Base-by-base conservation (phyloP, 1,140 invertebrate genomes). In the Polypedilum pembai region DNA sequence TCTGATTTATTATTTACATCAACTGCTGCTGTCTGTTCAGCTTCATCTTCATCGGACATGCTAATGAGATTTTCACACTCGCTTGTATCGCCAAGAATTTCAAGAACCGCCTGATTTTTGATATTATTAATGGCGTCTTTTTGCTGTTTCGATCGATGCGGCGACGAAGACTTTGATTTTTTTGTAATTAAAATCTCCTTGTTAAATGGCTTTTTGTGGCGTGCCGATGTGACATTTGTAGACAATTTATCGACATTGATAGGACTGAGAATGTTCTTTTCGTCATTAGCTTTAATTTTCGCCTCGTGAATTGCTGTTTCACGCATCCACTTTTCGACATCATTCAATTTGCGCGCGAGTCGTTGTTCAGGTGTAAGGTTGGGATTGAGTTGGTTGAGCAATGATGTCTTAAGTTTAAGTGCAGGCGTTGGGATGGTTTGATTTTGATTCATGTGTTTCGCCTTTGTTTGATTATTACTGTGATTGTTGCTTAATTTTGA, bases 1-100 rank as follows among this genome's bases (percentile, higher is more conserved):
- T 33, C 24, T 1, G 24, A 3, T 33, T 76, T 63, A 73, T 78
- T 80, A 17, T 78, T 82, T 56, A 74, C 75, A 8, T 73, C 73
- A 3, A 21, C 41, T 41, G 15, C 69, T 41, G 41, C 73, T 18
- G 41, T 7, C 63, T 63, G 73, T 33, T 40, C 63, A 75, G 10
- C 33, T 10, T 12, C 73, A 69, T 74, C 72, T 69, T 69, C 74
- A 40, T 66, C 73, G 0, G 12, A 45, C 12, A 15, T n/a, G 12
- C 75, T 72, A 3, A 75, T 20, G 10, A 75, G 45, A 66, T 73
- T 75, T 41, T 74, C 74, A 77, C 79, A 75, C 83, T 84, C 81
- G 75, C 85, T 80, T 79, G 83, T 80, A 81, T 84, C 79, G 83
- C 83, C 40, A 85, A 80, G 40, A 33, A 73, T 73, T 56, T 73